Conservation (phyloP, 1,140 invertebrate species). For the Anastatus disparis region DNA sequence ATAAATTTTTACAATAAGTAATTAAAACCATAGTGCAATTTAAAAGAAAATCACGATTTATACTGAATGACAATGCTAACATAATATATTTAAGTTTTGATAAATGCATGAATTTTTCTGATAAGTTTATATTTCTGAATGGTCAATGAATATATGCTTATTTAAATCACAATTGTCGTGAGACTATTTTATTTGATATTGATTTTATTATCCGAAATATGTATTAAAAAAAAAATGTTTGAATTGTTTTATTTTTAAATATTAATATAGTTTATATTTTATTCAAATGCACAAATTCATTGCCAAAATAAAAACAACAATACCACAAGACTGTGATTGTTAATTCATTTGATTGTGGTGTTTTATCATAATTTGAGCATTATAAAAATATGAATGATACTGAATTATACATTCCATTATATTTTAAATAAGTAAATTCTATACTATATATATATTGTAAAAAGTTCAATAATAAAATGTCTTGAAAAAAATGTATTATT, state of each 20-base stretch:
- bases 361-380: slow-evolving; percentile 14
- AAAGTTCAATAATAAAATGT: slow-evolving; percentile 38
- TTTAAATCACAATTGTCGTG: no score
- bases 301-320: slow-evolving; percentile 22
- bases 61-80: background rate
- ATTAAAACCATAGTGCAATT: background rate
- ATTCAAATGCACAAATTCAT: slow-evolving; percentile 27
- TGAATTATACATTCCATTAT: slow-evolving; percentile 22
- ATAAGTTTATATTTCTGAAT: background rate
- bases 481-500: slow-evolving; percentile 28
- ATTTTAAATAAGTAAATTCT: slow-evolving; percentile 33
- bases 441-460: slow-evolving; percentile 36
- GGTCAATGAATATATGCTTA: slow-evolving; percentile 14
- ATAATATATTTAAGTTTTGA: slow-evolving; percentile 14
- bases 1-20: no score
- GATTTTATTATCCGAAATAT: slow-evolving; percentile 10
- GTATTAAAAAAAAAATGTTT: no score
- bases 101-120: background rate
- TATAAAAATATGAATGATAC: slow-evolving; percentile 15
- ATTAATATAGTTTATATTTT: background rate
- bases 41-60: background rate
- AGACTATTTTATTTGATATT: slow-evolving; percentile 1
- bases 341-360: slow-evolving; percentile 8
- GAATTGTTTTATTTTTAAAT: background rate
- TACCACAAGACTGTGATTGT: slow-evolving; percentile 34